These are phyloP conservation scores for Pterostichus niger DNA, from an alignment of 2,888 invertebrate species.

Conservation along the genomic window DNA sequence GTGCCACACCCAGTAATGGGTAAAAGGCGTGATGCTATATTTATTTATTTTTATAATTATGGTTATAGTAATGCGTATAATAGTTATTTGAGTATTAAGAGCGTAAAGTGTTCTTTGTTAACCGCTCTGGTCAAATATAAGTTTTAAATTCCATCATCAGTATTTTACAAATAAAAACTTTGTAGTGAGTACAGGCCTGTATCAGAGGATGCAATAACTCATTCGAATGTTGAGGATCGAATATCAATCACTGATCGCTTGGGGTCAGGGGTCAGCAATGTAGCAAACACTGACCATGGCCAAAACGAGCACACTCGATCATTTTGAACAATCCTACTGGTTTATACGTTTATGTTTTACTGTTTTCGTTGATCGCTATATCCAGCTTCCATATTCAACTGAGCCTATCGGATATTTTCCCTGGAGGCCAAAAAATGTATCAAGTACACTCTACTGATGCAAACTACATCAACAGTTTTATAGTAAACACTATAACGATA, in stretches of 20 bases:
- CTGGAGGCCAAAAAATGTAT: neutral
- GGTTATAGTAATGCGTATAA: too few species aligned
- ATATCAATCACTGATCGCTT: slow-evolving; percentile 34
- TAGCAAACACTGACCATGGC: slow-evolving; percentile 39
- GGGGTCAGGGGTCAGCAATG: slow-evolving; percentile 5
- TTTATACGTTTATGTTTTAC: neutral
- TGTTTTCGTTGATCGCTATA: neutral
- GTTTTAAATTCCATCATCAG: too few species aligned
- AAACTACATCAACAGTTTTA: too few species aligned
- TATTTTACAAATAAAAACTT: neutral
- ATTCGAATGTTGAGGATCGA: slow-evolving; percentile 5
- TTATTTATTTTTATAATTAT: too few species aligned
- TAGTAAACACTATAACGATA: too few species aligned
- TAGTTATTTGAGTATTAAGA: too few species aligned
- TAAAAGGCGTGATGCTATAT: too few species aligned
- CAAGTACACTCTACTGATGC: neutral
- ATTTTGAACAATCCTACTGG: neutral
- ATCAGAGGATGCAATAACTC: neutral
- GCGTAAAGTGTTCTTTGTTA: too few species aligned
- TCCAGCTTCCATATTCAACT: neutral
- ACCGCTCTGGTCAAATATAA: too few species aligned
- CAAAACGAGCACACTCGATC: neutral
- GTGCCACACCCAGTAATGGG: too few species aligned
- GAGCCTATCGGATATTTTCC: neutral
- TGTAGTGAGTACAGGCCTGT: neutral